Evolutionary conservation across 2,113 vertebrate genomes (phyloP).

Genomic region (Heterotilapia buettikoferi): DNA sequence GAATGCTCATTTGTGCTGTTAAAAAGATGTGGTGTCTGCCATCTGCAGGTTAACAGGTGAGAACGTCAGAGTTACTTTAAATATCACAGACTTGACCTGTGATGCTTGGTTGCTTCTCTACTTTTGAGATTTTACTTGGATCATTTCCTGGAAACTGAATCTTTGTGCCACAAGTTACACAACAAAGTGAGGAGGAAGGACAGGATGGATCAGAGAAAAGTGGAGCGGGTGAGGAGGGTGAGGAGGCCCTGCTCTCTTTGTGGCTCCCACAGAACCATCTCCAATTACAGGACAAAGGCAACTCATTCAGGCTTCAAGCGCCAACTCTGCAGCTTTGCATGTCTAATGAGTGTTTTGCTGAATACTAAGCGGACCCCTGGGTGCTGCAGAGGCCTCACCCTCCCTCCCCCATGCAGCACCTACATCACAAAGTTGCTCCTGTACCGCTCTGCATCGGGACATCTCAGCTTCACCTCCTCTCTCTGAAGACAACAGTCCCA

Average conservation of each 20-base stretch:
- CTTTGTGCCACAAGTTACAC: conserved; percentile 46
- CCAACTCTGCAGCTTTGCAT: conserved; percentile 75
- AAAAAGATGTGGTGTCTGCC: background rate
- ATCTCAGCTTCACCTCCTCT: background rate
- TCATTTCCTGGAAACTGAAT: conserved; percentile 19
- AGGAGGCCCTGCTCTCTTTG: conserved; percentile 59
- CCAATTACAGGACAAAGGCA: conserved; percentile 85
- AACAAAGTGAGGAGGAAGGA: conserved; percentile 12
- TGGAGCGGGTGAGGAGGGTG: background rate
- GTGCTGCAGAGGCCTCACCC: conserved; percentile 4
- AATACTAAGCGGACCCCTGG: conserved; percentile 66
- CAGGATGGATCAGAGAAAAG: conserved; percentile 28
- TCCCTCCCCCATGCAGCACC: background rate
- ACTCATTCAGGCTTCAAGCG: conserved; percentile 82
- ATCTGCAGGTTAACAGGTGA: background rate
- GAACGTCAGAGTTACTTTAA: background rate
- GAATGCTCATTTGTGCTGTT: background rate
- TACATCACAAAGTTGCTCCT: background rate
- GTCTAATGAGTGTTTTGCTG: conserved; percentile 73
- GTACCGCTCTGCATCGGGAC: background rate
- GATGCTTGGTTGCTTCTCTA: background rate
- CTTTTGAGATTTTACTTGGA: background rate
- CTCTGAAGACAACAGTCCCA: background rate
- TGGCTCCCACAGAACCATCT: conserved; percentile 71
- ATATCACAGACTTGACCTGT: background rate